Base-by-base conservation (phyloP, 2,797 vertebrate genomes). In the Lutjanus argentimaculatus region DNA sequence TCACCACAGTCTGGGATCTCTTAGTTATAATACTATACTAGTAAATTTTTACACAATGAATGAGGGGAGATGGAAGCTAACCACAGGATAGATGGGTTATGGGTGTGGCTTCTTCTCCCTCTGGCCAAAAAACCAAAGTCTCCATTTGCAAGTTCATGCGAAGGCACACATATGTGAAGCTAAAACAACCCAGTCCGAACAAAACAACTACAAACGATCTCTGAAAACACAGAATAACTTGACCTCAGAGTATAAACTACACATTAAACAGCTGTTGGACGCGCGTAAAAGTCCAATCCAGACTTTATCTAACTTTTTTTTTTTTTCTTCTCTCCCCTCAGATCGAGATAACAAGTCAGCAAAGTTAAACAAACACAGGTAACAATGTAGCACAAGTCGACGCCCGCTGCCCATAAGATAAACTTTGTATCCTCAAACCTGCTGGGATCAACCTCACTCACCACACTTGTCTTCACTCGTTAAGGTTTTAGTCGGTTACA, bases 61-160 rank as follows among this genome's bases (percentile, higher is more conserved):
- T 79, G 56, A 79, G 67, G 57, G 45, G 36, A 81, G 78, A 67
- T 46, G 43, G 66, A 85, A 63, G 81, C 64, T 40, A 75, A 76
- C 72, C 82, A 84, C 84, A 78, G 80, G 61, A 78, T 30, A 66
- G 66, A 79, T 80, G 59, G 64, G 63, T 58, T 74, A 52, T 71
- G 94, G 93, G 93, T 89, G 94, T n/a, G 93, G 92, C 93, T 89
- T 90, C 93, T 89, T 90, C 90, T 84, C 91, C 90, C 86, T 90
- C 67, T 79, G 79, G 81, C 74, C 89, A 86, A 75, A 75, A 83
- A 67, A 36, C 16, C 21, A 17, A 45, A 77, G 77, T 77, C 67
- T 86, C 85, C 83, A 86, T 92, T 90, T 89, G 79, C 78, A 83
- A 91, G 75, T 90, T 91, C 25, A 87, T 43, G 58, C 73, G 70